Conservation (phyloP, 2,113 vertebrate species). For the Thunnus maccoyii region DNA sequence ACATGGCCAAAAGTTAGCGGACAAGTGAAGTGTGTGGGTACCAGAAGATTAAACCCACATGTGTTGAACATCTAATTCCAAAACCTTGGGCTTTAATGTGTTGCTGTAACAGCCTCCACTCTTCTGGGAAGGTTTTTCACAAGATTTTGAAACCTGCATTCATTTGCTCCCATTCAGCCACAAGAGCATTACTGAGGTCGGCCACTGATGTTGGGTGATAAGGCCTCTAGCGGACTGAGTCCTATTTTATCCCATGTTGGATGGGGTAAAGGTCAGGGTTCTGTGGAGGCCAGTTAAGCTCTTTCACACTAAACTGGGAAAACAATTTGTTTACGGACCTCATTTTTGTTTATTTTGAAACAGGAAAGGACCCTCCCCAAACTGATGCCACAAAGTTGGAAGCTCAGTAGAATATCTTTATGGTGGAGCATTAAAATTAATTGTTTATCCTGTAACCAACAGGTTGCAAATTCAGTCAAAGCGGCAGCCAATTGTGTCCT, state of each 20-base stretch:
- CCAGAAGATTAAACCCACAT: not conserved
- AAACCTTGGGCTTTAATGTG: not conserved
- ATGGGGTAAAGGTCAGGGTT: not conserved
- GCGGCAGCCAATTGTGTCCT: not conserved
- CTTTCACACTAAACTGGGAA: not conserved
- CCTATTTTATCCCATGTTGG: not conserved
- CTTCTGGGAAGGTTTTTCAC: not conserved
- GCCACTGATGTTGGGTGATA: not conserved
- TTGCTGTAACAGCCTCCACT: not conserved
- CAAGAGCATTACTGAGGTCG: not conserved
- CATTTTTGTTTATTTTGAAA: too few species aligned
- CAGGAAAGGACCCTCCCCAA: too few species aligned
- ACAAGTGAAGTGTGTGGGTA: constrained; percentile 4
- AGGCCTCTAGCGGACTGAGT: not conserved
- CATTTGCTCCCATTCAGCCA: not conserved
- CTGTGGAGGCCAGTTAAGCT: not conserved
- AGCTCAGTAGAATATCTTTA: too few species aligned
- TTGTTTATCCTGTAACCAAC: not conserved
- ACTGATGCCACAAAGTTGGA: not conserved
- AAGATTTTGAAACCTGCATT: not conserved
- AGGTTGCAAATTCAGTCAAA: constrained; percentile 15
- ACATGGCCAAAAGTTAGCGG: not conserved
- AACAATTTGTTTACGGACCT: not conserved
- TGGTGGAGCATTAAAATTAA: not conserved
- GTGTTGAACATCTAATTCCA: not conserved